Evolutionary conservation across 1,140 invertebrate genomes (phyloP).

Genomic region (Ips typographus): DNA sequence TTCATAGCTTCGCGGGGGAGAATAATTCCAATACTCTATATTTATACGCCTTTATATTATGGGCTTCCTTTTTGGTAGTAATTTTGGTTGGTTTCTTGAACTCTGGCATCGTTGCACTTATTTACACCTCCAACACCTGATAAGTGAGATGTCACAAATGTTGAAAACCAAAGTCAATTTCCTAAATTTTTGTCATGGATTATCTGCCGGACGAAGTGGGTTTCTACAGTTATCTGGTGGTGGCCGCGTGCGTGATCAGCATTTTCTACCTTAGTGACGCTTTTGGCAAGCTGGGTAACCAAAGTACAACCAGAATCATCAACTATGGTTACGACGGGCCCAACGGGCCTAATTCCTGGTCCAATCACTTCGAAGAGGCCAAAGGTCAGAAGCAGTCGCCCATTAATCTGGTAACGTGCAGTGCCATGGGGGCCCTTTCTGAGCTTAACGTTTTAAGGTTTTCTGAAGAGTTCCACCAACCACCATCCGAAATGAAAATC

Average conservation of each 20-base stretch:
- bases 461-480: conserved; percentile 40
- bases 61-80: too few relatives aligned
- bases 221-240: conserved; percentile 27
- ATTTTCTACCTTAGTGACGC: conserved; percentile 23
- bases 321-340: conserved; percentile 33
- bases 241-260: conserved; percentile 22
- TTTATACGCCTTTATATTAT: too few relatives aligned
- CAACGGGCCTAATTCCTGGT: conserved; percentile 39
- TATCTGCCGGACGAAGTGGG: conserved; percentile 23
- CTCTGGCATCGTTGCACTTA: too few relatives aligned
- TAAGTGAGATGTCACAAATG: too few relatives aligned
- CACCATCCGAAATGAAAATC: conserved; percentile 38
- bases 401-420: conserved; percentile 38
- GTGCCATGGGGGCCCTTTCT: conserved; percentile 29
- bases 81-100: too few relatives aligned
- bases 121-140: too few relatives aligned
- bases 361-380: conserved; percentile 32
- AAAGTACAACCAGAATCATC: conserved; percentile 9
- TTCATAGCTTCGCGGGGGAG: conserved; percentile 7
- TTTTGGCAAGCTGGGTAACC: conserved; percentile 1
- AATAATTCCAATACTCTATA: too few relatives aligned
- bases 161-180: too few relatives aligned
- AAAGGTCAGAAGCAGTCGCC: conserved; percentile 42
- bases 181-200: not conserved
- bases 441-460: conserved; percentile 40